A percentile compares a stretch with the other conserved stretches of the same genome.
Evolutionary conservation across 2,888 invertebrate genomes (phyloP).

Genomic region (Auanema freiburgensis): DNA sequence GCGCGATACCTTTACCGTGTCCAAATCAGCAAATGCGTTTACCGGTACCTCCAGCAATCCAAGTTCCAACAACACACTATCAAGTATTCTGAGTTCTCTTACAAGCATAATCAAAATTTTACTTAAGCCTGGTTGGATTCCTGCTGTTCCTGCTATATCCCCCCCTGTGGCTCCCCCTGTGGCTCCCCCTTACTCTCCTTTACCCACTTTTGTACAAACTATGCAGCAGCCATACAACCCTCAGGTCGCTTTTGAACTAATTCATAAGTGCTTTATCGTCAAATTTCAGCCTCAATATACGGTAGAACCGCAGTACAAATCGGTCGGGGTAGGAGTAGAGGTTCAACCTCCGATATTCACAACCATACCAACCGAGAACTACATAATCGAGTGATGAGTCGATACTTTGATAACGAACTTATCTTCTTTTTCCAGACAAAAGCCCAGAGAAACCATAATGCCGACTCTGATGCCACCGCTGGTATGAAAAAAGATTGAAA

Average conservation of each 20-base stretch:
- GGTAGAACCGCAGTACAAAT: too few species aligned
- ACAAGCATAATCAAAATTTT: not conserved
- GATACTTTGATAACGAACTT: not conserved
- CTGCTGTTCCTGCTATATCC: constrained; percentile 13
- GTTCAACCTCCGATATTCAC: constrained; percentile 9
- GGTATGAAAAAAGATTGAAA: constrained; percentile 19
- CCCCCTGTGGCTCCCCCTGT: constrained; percentile 1
- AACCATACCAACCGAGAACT: not conserved
- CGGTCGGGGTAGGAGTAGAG: too few species aligned
- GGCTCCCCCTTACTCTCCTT: too few species aligned
- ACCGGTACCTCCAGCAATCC: not conserved
- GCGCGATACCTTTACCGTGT: constrained; percentile 34
- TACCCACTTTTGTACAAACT: too few species aligned
- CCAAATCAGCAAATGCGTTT: not conserved
- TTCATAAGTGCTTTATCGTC: too few species aligned
- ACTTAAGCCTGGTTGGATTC: constrained; percentile 11
- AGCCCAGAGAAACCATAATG: constrained; percentile 11
- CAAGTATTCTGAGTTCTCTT: not conserved
- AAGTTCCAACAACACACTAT: not conserved
- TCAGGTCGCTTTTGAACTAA: too few species aligned
- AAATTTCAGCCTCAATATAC: too few species aligned
- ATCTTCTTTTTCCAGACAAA: not conserved
- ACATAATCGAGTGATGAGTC: constrained; percentile 4
- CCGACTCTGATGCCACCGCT: constrained; percentile 16
- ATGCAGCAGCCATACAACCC: too few species aligned